Evolutionary conservation across 2,113 vertebrate species (phyloP), one percentile per base, ranked within the genome.

Genomic region (Phasianus colchicus): DNA sequence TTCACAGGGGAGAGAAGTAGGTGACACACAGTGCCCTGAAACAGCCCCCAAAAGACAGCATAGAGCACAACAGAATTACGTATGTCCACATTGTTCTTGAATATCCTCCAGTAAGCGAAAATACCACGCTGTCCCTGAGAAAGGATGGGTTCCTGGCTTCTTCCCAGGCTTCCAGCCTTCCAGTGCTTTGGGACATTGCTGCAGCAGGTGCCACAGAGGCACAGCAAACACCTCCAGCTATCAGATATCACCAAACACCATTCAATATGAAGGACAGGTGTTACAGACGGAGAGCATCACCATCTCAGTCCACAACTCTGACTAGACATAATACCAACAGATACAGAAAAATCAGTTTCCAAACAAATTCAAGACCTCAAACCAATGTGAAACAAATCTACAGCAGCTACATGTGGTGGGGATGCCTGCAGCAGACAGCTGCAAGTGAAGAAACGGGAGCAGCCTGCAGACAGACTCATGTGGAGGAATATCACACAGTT

Each of bases 21-120:
- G 52, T 55, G 52, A 55, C 15, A 16, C 52, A 52, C 25, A 27
- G 13, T 14, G 50, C 25, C 50, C 13, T 52, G 29, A 16, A 13
- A 43, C 2, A 0, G 64, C 29, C 43, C 21, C 21, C n/a, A 4
- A 34, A 25, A 19, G 52, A 13, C 27, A 10, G 17, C 0, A 3
- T 7, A 22, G 7, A 10, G 24, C 25, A 8, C 10, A 42, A 25
- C 25, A 42, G 61, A 12, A 40, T 12, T 29, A 27, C 3, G 25
- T 11, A 5, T 9, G 36, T 27, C 61, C 61, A 19, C 19, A 25
- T 10, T 29, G 61, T 15, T 42, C 38, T 42, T 25, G 3, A 42
- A 12, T 64, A 25, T 22, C 15, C 47, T 12, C 38, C 63, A 29
- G 11, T 4, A 52, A 17, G 32, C 0, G 24, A 42, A 42, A 19